Evolutionary conservation across 2,113 vertebrate species (phyloP).

Genomic region (Platichthys flesus): DNA sequence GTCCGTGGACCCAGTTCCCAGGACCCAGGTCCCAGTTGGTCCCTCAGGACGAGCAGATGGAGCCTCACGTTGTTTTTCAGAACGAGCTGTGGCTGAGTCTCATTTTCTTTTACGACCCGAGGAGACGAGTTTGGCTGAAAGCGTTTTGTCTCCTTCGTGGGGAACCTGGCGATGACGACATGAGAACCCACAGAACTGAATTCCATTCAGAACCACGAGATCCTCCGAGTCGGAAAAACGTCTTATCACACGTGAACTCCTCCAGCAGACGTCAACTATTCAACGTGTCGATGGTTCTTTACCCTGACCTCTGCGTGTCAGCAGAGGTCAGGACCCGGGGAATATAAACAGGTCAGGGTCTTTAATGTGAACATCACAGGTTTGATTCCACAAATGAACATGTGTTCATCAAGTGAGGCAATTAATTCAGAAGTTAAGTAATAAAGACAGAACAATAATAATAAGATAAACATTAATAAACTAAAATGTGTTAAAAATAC

Average conservation of each 20-base stretch:
- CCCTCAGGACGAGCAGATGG: not conserved
- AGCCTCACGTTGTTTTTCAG: conserved; percentile 38
- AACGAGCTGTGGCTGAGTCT: conserved; percentile 55
- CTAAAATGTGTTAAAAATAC: too few relatives aligned
- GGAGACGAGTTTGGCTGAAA: conserved; percentile 29
- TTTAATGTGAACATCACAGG: too few relatives aligned
- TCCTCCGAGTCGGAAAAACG: not conserved
- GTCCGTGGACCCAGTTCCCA: too few relatives aligned
- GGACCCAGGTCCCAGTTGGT: too few relatives aligned
- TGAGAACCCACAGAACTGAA: conserved; percentile 28
- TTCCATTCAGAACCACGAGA: conserved; percentile 7
- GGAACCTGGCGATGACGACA: conserved; percentile 36
- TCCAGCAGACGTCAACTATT: conserved; percentile 40
- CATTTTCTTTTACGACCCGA: conserved; percentile 34
- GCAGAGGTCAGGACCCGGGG: not conserved
- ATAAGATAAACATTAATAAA: too few relatives aligned
- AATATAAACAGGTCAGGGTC: too few relatives aligned
- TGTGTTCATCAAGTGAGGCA: too few relatives aligned
- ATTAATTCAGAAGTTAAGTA: too few relatives aligned
- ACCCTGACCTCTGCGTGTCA: not conserved
- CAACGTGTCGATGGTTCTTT: not conserved
- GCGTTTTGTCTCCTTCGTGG: conserved; percentile 50
- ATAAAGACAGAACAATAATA: too few relatives aligned
- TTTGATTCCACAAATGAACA: too few relatives aligned
- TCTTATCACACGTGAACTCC: conserved; percentile 24